Percentiles rank a stretch among this genome's conserved stretches.
phyloP scores from a whole-genome alignment of 2,888 invertebrate species.

The Anaspis maculata region DNA sequence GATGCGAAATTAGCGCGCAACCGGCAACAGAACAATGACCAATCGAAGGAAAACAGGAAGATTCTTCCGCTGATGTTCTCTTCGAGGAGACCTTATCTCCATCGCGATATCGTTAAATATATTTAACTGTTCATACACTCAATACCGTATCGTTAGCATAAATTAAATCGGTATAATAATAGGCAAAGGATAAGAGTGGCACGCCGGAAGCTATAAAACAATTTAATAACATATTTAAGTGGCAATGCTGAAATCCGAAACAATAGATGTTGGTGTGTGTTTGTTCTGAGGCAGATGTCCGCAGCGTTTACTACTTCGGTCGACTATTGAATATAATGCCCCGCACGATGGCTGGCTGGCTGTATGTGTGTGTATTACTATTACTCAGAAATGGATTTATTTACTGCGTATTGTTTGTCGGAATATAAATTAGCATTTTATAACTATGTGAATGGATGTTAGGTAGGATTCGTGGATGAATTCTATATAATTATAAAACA shows the following conservation, averaged over 20 bases:
- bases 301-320: constrained; percentile 32
- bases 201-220: constrained; percentile 41
- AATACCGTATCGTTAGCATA: constrained; percentile 38
- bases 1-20: constrained; percentile 34
- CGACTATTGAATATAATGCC: constrained; percentile 26
- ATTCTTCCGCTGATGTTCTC: constrained; percentile 20
- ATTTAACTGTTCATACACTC: constrained; percentile 30
- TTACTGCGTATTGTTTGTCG: constrained; percentile 36
- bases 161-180: constrained; percentile 34
- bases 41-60: constrained; percentile 32
- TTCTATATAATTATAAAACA: constrained; percentile 26
- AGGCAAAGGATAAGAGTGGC: constrained; percentile 24
- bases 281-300: constrained; percentile 38
- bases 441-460: constrained; percentile 33
- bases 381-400: constrained; percentile 34
- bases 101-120: constrained; percentile 25
- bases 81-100: too few relatives aligned
- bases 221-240: constrained; percentile 44
- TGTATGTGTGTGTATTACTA: too few relatives aligned
- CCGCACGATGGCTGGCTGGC: too few relatives aligned
- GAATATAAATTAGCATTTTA: constrained; percentile 29
- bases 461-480: constrained; percentile 24
- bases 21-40: constrained; percentile 38
- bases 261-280: constrained; percentile 38
- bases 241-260: constrained; percentile 39